Percentiles rank a stretch among this genome's conserved stretches.
phyloP scores from a whole-genome alignment of 2,888 invertebrate genomes.

The Eugnorisma glareosa region DNA sequence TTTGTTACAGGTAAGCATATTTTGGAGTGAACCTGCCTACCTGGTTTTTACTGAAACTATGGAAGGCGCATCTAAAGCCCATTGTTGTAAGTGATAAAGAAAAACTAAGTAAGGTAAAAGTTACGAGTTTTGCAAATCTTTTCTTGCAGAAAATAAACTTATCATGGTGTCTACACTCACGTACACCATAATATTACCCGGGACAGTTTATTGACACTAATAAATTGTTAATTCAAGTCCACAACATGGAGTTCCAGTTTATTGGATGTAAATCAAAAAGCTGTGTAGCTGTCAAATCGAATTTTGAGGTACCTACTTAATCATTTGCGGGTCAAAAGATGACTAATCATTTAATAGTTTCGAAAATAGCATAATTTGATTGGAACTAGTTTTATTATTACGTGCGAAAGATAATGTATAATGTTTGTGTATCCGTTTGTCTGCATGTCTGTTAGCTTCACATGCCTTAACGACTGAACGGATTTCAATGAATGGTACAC shows the following conservation, averaged over 20 bases:
- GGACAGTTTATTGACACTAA: constrained; percentile 15
- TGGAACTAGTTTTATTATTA: neutral
- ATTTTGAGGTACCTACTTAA: neutral
- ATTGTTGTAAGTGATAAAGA: neutral
- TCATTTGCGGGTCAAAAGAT: constrained; percentile 6
- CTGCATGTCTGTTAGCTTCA: neutral
- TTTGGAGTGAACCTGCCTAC: constrained; percentile 15
- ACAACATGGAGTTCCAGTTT: constrained; percentile 2
- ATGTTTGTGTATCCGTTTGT: neutral
- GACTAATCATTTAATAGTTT: neutral
- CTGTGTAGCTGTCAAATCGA: neutral
- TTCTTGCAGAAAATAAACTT: neutral
- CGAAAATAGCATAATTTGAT: neutral
- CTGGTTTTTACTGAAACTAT: neutral
- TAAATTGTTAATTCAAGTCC: neutral
- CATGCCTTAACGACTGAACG: no score
- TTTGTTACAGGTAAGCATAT: constrained; percentile 55
- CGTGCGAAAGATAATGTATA: neutral
- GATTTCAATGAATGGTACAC: no score
- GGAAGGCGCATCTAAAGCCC: neutral
- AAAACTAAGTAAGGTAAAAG: no score
- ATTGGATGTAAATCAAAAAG: neutral
- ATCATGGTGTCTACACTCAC: neutral
- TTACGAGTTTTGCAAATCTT: neutral
- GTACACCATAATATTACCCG: neutral